A percentile compares a stretch with the other conserved stretches of the same genome.
These are phyloP conservation scores for Patella caerulea DNA, from an alignment of 2,888 invertebrate genomes.

Conservation along the genomic window DNA sequence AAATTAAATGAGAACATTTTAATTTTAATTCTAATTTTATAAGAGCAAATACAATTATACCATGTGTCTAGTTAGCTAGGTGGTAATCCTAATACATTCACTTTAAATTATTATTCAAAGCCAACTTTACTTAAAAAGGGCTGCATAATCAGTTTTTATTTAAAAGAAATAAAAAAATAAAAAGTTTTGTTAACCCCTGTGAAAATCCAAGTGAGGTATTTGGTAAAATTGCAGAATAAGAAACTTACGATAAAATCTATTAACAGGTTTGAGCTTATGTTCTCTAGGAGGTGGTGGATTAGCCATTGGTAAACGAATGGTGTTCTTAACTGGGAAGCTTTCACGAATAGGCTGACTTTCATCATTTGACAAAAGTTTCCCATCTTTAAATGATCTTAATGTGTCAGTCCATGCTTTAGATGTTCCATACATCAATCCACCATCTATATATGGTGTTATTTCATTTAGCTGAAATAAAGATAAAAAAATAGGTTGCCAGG, in stretches of 20 bases:
- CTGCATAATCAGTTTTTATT: no score
- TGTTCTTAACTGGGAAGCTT: constrained; percentile 51
- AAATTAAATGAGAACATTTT: not conserved
- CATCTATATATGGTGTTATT: constrained; percentile 98
- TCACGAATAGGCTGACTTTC: constrained; percentile 38
- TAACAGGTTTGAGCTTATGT: constrained; percentile 51
- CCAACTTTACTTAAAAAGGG: no score
- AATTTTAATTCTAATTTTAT: not conserved
- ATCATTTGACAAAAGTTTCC: constrained; percentile 77
- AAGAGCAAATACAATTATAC: no score
- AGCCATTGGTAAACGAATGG: constrained; percentile 56
- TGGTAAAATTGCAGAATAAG: not conserved
- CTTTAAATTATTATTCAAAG: no score
- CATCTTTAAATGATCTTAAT: constrained; percentile 84
- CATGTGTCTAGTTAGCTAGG: no score
- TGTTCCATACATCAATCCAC: constrained; percentile 97
- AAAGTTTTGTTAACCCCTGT: no score
- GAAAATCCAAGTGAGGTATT: no score
- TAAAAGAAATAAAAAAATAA: no score
- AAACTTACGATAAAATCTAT: constrained; percentile 56
- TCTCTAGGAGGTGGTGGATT: constrained; percentile 58
- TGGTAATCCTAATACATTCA: no score
- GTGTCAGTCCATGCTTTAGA: constrained; percentile 98
- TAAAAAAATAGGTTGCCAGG: no score
- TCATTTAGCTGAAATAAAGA: constrained; percentile 79